phyloP scores from a whole-genome alignment of 2,113 vertebrate species.

The Macquaria australasica region DNA sequence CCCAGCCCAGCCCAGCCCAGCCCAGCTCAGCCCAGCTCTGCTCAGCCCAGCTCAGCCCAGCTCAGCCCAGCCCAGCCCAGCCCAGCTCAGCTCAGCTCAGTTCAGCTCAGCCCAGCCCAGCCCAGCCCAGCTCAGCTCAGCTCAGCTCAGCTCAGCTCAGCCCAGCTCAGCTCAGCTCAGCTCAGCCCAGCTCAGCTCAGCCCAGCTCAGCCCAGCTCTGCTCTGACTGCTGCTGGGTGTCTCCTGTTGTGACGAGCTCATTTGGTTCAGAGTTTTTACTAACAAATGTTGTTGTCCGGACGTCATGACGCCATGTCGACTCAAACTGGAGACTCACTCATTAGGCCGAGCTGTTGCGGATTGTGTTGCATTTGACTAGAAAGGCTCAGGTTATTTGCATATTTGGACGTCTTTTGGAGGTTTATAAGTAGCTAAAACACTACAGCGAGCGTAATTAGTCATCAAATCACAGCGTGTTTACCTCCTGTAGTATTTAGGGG shows the following conservation, averaged over 20 bases:
- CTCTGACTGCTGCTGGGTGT: background rate
- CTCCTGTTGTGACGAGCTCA: constrained; percentile 22
- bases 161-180: background rate
- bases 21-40: background rate
- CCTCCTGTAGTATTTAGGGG: background rate
- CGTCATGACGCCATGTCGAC: background rate
- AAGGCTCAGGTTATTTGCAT: background rate
- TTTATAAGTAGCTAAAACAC: background rate
- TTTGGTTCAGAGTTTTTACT: constrained; percentile 54
- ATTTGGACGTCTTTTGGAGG: background rate
- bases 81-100: no score
- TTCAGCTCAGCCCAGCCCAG: no score
- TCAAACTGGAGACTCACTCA: background rate
- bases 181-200: no score
- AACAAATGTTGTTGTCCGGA: constrained; percentile 50
- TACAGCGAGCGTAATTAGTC: background rate
- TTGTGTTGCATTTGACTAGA: constrained; percentile 19
- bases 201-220: no score
- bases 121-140: background rate
- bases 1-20: background rate
- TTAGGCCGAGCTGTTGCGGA: constrained; percentile 8
- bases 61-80: no score
- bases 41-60: no score
- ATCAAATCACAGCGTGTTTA: background rate
- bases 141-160: no score